Conservation (phyloP, 2,797 vertebrate genomes). For the Cryptoblepharus egeriae region DNA sequence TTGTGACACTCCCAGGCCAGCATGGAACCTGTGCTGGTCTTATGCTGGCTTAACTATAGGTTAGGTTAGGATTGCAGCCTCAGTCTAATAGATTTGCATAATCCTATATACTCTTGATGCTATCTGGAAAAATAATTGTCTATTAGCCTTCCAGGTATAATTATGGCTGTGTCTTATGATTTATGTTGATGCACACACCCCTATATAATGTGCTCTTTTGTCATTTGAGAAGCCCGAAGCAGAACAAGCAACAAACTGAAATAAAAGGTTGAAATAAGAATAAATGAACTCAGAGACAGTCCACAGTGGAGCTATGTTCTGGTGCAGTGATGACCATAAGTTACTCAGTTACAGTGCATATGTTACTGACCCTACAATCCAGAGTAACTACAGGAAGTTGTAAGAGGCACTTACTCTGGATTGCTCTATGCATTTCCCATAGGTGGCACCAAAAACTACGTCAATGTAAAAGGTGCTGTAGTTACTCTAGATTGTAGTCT, state of each 20-base stretch:
- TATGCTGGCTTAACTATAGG: too few relatives aligned
- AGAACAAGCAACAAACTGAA: not conserved
- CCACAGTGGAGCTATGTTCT: not conserved
- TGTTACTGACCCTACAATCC: too few relatives aligned
- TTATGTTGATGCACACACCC: not conserved
- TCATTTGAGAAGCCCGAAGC: not conserved
- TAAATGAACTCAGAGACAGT: not conserved
- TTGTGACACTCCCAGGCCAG: too few relatives aligned
- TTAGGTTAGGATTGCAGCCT: too few relatives aligned
- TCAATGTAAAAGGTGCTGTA: too few relatives aligned
- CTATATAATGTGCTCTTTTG: not conserved
- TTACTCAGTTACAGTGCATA: too few relatives aligned
- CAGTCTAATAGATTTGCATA: not conserved
- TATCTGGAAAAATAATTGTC: rapidly evolving
- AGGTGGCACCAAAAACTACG: too few relatives aligned
- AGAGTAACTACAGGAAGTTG: too few relatives aligned
- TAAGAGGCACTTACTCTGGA: too few relatives aligned
- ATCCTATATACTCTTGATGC: not conserved
- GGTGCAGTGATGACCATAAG: not conserved
- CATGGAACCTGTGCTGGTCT: too few relatives aligned
- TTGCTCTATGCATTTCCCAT: too few relatives aligned
- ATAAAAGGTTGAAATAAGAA: not conserved
- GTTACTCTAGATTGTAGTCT: too few relatives aligned
- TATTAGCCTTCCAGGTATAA: not conserved
- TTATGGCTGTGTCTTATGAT: not conserved